Conservation (phyloP, 2,113 vertebrate genomes). For the Rhinolophus sinicus region DNA sequence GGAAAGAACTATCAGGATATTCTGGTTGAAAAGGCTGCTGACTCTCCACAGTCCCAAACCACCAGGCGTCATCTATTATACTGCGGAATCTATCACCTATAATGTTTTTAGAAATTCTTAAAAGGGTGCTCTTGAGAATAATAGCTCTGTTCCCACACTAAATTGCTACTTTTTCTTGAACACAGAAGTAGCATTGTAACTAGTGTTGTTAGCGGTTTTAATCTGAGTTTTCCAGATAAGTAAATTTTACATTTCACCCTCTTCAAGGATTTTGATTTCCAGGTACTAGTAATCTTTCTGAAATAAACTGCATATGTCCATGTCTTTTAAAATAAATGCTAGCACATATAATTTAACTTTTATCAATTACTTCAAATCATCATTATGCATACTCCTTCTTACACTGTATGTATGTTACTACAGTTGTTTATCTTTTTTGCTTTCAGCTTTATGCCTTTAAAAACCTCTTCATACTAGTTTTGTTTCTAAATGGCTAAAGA, state of each 20-base stretch:
- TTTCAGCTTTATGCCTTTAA: constrained; percentile 5
- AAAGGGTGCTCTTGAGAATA: constrained; percentile 40
- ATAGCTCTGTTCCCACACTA: neutral
- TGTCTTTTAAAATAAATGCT: constrained; percentile 25
- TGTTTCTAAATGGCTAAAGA: constrained; percentile 35
- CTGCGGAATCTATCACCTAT: constrained; percentile 96
- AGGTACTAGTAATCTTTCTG: neutral
- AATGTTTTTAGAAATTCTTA: constrained; percentile 48
- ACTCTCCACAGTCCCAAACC: constrained; percentile 97
- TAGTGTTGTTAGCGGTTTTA: neutral
- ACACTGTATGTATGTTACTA: neutral
- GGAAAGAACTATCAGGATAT: constrained; percentile 98
- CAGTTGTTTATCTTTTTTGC: neutral
- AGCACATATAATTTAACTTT: constrained; percentile 30
- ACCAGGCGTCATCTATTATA: constrained; percentile 99
- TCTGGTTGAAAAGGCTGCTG: constrained; percentile 97
- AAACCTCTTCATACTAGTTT: neutral
- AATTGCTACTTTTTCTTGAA: constrained; percentile 10
- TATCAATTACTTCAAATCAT: neutral
- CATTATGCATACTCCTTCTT: neutral
- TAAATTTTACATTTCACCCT: constrained; percentile 17
- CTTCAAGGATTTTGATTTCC: constrained; percentile 38
- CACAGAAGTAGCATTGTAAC: neutral
- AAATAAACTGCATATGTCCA: neutral
- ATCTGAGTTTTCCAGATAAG: neutral